Conservation (phyloP, 2,888 invertebrate genomes). For the Perizoma flavofasciatum region DNA sequence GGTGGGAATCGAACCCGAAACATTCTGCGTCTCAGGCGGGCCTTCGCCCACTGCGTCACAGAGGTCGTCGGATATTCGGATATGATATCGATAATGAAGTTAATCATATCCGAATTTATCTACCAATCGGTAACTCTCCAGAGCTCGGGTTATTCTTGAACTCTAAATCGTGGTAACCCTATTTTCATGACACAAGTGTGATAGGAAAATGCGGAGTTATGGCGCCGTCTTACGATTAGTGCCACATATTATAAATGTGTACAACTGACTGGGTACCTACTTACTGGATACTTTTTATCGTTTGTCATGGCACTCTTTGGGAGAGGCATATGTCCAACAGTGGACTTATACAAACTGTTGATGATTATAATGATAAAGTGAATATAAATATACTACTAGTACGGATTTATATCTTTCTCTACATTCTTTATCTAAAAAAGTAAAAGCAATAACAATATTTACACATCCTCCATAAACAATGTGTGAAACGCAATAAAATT, state of each 20-base stretch:
- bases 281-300: conserved; percentile 13
- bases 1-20: too few species aligned
- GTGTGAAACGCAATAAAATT: conserved; percentile 56
- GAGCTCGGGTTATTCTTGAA: too few species aligned
- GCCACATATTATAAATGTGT: conserved; percentile 18
- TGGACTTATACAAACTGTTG: too few species aligned
- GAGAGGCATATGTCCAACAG: too few species aligned
- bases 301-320: too few species aligned
- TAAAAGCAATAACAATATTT: conserved; percentile 23
- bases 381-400: background rate
- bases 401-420: background rate
- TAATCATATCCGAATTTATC: too few species aligned
- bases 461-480: conserved; percentile 51
- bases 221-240: conserved; percentile 49
- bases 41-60: too few species aligned
- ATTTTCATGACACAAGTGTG: conserved; percentile 63
- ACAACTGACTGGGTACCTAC: conserved; percentile 7
- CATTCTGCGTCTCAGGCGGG: too few species aligned
- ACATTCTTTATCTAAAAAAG: conserved; percentile 6
- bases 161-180: conserved; percentile 10
- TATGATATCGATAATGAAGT: too few species aligned
- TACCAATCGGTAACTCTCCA: too few species aligned
- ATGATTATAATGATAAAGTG: background rate
- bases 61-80: too few species aligned
- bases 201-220: conserved; percentile 55